Conservation (phyloP, 2,888 invertebrate species). For the Cantharis nigra region DNA sequence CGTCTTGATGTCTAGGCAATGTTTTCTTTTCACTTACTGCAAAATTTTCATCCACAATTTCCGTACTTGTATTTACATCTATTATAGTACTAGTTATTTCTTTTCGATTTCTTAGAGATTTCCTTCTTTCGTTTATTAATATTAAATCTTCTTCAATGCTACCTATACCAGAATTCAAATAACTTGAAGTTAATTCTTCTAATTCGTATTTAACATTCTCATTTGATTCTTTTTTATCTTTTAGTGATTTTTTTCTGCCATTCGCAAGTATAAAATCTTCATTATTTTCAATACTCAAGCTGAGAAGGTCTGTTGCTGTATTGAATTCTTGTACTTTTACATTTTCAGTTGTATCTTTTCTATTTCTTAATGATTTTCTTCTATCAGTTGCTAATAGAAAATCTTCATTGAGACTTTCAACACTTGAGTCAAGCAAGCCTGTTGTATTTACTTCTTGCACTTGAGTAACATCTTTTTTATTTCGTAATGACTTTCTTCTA, state of each 20-base stretch:
- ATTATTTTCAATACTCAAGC: background rate
- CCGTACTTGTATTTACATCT: background rate
- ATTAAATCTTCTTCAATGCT: background rate
- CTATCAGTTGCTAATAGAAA: background rate
- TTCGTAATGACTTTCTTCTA: background rate
- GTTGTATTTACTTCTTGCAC: background rate
- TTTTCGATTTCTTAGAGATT: background rate
- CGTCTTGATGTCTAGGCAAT: background rate
- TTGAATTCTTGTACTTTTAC: background rate
- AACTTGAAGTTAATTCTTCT: background rate
- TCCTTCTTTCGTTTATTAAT: background rate
- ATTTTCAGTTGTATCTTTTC: background rate
- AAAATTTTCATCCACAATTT: background rate
- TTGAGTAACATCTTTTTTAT: background rate
- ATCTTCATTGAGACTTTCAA: background rate
- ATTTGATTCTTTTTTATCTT: background rate
- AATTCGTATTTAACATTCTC: background rate
- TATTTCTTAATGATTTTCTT: background rate
- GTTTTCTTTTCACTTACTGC: background rate
- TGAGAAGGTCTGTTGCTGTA: background rate
- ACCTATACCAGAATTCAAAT: background rate
- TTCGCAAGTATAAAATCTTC: background rate
- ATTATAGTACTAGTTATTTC: background rate
- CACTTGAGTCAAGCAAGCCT: background rate
- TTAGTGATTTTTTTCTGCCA: background rate